phyloP scores from a whole-genome alignment of 1,140 invertebrate species.

The Orchesella cincta region DNA sequence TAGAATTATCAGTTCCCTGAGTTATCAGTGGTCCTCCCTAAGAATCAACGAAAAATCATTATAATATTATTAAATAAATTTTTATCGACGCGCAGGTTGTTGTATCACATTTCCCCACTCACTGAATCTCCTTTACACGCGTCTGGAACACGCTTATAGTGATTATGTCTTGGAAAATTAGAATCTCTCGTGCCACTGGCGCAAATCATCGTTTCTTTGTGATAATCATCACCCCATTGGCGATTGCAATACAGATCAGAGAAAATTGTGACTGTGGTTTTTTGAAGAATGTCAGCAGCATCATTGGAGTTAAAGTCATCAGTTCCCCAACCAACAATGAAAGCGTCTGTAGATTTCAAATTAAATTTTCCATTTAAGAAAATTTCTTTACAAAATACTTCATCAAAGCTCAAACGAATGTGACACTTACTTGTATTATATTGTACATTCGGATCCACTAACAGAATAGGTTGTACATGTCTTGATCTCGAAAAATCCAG shows the following conservation, averaged over 20 bases:
- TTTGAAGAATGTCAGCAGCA: background rate
- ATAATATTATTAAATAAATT: no score
- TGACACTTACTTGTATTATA: background rate
- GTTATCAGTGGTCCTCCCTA: background rate
- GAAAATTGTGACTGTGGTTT: background rate
- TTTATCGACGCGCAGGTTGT: no score
- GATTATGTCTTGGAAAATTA: no score
- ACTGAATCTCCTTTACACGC: background rate
- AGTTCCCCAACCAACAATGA: background rate
- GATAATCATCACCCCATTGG: constrained; percentile 1
- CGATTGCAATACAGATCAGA: background rate
- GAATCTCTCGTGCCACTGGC: background rate
- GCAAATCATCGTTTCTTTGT: background rate
- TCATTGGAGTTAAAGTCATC: no score
- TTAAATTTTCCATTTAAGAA: no score
- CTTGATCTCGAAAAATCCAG: background rate
- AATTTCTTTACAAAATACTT: no score
- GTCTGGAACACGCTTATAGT: background rate
- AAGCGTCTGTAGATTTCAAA: no score
- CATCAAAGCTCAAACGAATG: no score
- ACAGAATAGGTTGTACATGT: background rate
- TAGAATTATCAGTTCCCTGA: background rate
- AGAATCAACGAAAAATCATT: no score
- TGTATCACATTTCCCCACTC: no score
- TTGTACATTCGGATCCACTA: background rate